phyloP scores from a whole-genome alignment of 2,113 vertebrate species.

The Pluvianellus socialis region DNA sequence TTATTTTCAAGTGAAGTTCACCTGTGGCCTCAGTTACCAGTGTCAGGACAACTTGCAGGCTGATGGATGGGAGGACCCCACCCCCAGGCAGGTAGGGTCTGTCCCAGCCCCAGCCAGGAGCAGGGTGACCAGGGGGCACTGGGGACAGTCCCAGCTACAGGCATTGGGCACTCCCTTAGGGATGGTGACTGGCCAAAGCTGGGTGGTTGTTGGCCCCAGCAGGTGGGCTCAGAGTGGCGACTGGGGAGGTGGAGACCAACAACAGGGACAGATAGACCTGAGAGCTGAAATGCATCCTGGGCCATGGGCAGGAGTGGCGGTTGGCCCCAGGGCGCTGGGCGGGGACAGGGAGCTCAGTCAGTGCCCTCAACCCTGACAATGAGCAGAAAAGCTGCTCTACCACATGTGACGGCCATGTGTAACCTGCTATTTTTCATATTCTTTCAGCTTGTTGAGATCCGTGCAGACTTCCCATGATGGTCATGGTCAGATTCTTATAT shows the following conservation, averaged over 20 bases:
- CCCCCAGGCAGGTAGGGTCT: no score
- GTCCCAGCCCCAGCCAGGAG: background rate
- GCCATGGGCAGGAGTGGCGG: rapidly evolving
- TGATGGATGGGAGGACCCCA: rapidly evolving
- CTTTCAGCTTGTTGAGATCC: background rate
- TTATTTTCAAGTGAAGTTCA: background rate
- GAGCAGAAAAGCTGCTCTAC: background rate
- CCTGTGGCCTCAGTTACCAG: background rate
- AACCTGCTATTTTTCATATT: background rate
- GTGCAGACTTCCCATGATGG: background rate
- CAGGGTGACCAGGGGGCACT: background rate
- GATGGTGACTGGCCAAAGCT: rapidly evolving
- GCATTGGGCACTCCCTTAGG: background rate
- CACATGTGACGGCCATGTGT: rapidly evolving
- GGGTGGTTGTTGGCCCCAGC: rapidly evolving
- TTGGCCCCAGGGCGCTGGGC: background rate
- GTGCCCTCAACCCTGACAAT: background rate
- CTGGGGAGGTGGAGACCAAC: background rate
- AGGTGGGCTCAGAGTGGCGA: rapidly evolving
- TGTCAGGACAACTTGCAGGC: background rate
- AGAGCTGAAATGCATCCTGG: background rate
- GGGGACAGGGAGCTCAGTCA: rapidly evolving
- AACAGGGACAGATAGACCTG: background rate
- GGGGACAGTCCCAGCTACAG: background rate
- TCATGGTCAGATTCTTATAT: background rate